Conservation (phyloP, 1,140 invertebrate species). For the Diprion similis region DNA sequence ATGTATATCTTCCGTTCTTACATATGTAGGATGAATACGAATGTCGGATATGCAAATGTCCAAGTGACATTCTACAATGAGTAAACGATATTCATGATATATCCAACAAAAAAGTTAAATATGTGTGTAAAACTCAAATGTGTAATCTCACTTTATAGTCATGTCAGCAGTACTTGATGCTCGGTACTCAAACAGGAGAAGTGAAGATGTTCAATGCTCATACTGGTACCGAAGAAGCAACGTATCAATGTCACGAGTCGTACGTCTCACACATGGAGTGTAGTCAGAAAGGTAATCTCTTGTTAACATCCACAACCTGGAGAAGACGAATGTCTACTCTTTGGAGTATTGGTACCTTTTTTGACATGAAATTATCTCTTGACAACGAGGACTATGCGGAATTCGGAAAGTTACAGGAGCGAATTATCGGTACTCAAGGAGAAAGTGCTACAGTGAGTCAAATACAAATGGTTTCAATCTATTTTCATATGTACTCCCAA, state of each 20-base stretch:
- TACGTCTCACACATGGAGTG: slow-evolving; percentile 82
- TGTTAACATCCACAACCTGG: slow-evolving; percentile 88
- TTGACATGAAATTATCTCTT: slow-evolving; percentile 76
- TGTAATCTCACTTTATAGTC: slow-evolving; percentile 62
- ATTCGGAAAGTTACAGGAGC: slow-evolving; percentile 90
- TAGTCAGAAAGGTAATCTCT: slow-evolving; percentile 74
- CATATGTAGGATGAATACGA: slow-evolving; percentile 1
- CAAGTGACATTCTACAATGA: slow-evolving; percentile 10
- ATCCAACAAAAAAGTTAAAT: too few relatives aligned
- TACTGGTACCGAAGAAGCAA: slow-evolving; percentile 79
- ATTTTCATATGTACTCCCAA: slow-evolving; percentile 10
- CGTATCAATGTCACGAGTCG: slow-evolving; percentile 82
- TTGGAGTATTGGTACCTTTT: slow-evolving; percentile 80
- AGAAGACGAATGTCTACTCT: slow-evolving; percentile 82
- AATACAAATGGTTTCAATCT: slow-evolving; percentile 13
- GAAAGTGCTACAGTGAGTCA: slow-evolving; percentile 73
- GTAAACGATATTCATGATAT: too few relatives aligned
- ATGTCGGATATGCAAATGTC: slow-evolving; percentile 18
- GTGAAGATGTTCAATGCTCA: slow-evolving; percentile 86
- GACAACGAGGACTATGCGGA: slow-evolving; percentile 89
- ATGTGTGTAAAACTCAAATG: too few relatives aligned
- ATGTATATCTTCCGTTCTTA: slow-evolving; percentile 33
- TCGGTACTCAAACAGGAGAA: slow-evolving; percentile 88
- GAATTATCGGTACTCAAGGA: slow-evolving; percentile 82
- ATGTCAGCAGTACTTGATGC: slow-evolving; percentile 80